Percentiles rank a stretch among this genome's conserved stretches.
These are phyloP conservation scores for Callopanchax toddi DNA, from an alignment of 2,113 vertebrate genomes.

Conservation along the genomic window DNA sequence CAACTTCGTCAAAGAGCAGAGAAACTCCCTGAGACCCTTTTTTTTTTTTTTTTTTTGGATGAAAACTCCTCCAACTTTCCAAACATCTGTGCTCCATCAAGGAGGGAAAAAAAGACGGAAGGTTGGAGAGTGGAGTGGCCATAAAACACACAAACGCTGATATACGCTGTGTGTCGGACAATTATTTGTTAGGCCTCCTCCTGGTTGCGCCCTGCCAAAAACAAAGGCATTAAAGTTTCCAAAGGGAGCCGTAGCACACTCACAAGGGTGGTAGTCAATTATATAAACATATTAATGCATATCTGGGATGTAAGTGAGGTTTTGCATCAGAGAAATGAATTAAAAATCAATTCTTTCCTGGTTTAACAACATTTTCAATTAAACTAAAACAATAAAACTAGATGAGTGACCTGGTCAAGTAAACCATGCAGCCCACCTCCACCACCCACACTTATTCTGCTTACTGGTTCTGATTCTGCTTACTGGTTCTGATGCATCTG, in stretches of 20 bases:
- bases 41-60: too few species aligned
- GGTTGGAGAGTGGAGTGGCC: constrained; percentile 25
- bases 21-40: constrained; percentile 1
- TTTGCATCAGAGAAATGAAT: too few species aligned
- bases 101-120: constrained; percentile 38
- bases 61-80: constrained; percentile 42
- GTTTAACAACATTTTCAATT: too few species aligned
- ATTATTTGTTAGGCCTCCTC: constrained; percentile 21
- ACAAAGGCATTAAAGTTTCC: not conserved
- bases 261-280: too few species aligned
- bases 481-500: constrained; percentile 66
- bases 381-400: too few species aligned
- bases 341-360: too few species aligned
- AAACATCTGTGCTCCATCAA: constrained; percentile 58
- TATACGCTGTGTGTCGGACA: constrained; percentile 37
- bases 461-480: too few species aligned
- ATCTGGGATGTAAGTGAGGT: too few species aligned
- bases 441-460: constrained; percentile 14
- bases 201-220: constrained; percentile 24
- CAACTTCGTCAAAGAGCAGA: constrained; percentile 8
- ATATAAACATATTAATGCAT: too few species aligned
- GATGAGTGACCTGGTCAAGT: constrained; percentile 57
- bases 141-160: constrained; percentile 59
- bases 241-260: not conserved
- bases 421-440: constrained; percentile 21